A percentile compares a stretch with the other conserved stretches of the same genome.
Conservation (phyloP, 2,888 invertebrate species). For the Venustoraphidia nigricollis region DNA sequence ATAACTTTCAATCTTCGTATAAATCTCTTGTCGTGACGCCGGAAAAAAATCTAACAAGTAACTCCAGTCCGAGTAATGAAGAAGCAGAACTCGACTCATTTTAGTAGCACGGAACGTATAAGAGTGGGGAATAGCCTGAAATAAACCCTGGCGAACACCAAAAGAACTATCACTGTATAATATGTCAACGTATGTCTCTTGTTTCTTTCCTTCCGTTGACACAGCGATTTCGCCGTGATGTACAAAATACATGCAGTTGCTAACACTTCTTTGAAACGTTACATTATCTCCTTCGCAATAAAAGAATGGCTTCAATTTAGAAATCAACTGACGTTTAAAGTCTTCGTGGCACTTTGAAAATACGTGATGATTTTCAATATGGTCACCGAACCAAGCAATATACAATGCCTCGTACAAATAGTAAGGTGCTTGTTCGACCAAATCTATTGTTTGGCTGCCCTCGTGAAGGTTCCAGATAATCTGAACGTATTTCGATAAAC, state of each 20-base stretch:
- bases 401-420: slow-evolving; percentile 15
- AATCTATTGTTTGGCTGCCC: slow-evolving; percentile 9
- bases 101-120: slow-evolving; percentile 14
- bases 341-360: slow-evolving; percentile 15
- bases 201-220: slow-evolving; percentile 12
- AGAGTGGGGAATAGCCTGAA: slow-evolving; percentile 11
- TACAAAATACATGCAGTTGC: slow-evolving; percentile 17
- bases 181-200: slow-evolving; percentile 10
- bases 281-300: slow-evolving; percentile 16
- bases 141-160: slow-evolving; percentile 14
- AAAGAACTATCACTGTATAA: slow-evolving; percentile 11
- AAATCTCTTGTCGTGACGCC: slow-evolving; percentile 6
- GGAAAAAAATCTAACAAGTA: slow-evolving; percentile 12
- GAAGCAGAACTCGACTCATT: slow-evolving; percentile 9
- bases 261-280: slow-evolving; percentile 14
- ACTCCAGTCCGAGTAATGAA: slow-evolving; percentile 10
- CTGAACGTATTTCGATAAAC: slow-evolving; percentile 5
- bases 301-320: slow-evolving; percentile 10
- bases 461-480: slow-evolving; percentile 9
- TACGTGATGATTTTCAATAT: slow-evolving; percentile 14
- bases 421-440: slow-evolving; percentile 15
- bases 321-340: slow-evolving; percentile 15
- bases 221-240: slow-evolving; percentile 14
- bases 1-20: too few relatives aligned
- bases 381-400: slow-evolving; percentile 16